These are phyloP conservation scores for Halesus radiatus DNA, from an alignment of 1,140 invertebrate species.

Conservation along the genomic window DNA sequence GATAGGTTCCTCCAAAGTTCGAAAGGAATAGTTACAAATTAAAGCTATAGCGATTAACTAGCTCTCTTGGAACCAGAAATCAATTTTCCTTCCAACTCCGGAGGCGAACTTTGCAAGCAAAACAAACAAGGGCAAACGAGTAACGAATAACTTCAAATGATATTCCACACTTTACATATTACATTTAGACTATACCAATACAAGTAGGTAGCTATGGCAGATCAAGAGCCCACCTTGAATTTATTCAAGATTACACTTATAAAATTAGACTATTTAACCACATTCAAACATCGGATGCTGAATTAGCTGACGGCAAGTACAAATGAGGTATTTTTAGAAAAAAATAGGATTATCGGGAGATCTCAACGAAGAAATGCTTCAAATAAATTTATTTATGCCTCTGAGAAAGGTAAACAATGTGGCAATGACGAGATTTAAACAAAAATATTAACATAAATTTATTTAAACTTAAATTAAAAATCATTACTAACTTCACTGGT, in stretches of 20 bases:
- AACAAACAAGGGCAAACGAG: conserved; percentile 6
- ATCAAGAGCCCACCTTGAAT: conserved; percentile 19
- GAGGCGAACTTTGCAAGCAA: conserved; percentile 5
- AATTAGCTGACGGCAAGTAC: conserved; percentile 10
- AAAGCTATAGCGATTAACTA: conserved; percentile 32
- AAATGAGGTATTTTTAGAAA: not conserved
- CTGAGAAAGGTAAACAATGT: not conserved
- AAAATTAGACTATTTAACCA: conserved; percentile 26
- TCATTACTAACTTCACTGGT: conserved; percentile 21
- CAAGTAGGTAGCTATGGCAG: conserved; percentile 15
- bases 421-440: not conserved
- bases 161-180: conserved; percentile 11
- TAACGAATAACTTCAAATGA: conserved; percentile 1
- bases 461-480: not conserved
- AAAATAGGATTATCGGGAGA: not conserved
- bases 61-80: conserved; percentile 14
- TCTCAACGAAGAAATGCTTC: not conserved
- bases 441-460: not conserved
- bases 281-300: not conserved
- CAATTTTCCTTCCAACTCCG: conserved; percentile 22
- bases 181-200: conserved; percentile 23
- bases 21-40: conserved; percentile 24
- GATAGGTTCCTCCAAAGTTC: conserved; percentile 17
- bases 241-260: not conserved
- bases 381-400: no score